Evolutionary conservation across 2,797 vertebrate species (phyloP).

Genomic region (Mionectes olivaceus): DNA sequence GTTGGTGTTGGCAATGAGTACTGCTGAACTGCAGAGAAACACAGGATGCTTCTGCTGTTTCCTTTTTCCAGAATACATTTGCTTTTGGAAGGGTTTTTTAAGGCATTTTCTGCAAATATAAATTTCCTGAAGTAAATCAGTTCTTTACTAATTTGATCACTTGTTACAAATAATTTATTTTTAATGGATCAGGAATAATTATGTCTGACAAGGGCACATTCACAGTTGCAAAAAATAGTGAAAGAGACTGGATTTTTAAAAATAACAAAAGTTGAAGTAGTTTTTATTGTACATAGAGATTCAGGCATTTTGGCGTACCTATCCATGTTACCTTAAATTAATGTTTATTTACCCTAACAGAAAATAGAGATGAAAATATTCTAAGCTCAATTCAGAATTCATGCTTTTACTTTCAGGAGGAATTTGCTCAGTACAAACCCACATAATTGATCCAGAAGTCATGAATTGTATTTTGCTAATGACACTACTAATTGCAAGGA

Average conservation of each 20-base stretch:
- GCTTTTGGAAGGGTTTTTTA: slow-evolving; percentile 69
- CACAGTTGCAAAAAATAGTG: slow-evolving; percentile 31
- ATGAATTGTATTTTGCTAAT: neutral
- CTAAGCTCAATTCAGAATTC: neutral
- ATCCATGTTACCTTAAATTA: slow-evolving; percentile 44
- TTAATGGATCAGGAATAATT: slow-evolving; percentile 60
- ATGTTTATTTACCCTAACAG: slow-evolving; percentile 21
- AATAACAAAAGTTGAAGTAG: slow-evolving; percentile 12
- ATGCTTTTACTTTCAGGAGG: neutral
- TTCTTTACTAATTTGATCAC: slow-evolving; percentile 39
- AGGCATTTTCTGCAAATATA: slow-evolving; percentile 66
- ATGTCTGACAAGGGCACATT: slow-evolving; percentile 8
- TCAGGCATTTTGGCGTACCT: slow-evolving; percentile 23
- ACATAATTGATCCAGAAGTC: neutral
- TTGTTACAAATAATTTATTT: slow-evolving; percentile 59
- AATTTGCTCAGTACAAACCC: neutral
- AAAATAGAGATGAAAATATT: slow-evolving; percentile 6
- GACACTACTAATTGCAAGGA: neutral
- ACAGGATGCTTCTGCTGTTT: slow-evolving; percentile 78
- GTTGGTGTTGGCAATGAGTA: slow-evolving; percentile 77
- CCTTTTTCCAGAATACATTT: slow-evolving; percentile 71
- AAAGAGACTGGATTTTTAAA: neutral
- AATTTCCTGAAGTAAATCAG: slow-evolving; percentile 55
- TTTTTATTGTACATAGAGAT: slow-evolving; percentile 2
- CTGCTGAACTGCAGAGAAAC: slow-evolving; percentile 78